Percentiles rank a stretch among this genome's conserved stretches.
These are phyloP conservation scores for Salvelinus sp. DNA, from an alignment of 2,113 vertebrate species.

Conservation along the genomic window DNA sequence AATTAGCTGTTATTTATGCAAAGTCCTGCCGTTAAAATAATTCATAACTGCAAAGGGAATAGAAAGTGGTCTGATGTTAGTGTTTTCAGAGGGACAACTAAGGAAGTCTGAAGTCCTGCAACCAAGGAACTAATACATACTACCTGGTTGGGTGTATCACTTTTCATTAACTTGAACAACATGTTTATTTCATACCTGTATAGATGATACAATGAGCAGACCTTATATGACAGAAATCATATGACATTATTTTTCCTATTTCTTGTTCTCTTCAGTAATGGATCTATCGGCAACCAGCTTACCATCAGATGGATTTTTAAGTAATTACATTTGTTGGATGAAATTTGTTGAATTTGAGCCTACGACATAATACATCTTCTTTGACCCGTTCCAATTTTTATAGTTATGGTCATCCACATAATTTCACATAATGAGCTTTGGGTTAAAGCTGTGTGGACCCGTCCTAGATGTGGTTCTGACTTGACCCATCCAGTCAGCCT, in stretches of 20 bases:
- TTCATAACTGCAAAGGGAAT: slow-evolving; percentile 59
- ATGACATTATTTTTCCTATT: neutral
- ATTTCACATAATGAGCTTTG: slow-evolving; percentile 44
- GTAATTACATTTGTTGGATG: neutral
- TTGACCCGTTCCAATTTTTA: slow-evolving; percentile 16
- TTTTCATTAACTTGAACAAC: neutral
- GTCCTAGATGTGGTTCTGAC: slow-evolving; percentile 63
- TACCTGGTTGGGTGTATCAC: neutral
- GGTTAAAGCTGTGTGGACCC: slow-evolving; percentile 49
- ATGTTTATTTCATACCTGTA: neutral
- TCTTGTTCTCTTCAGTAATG: neutral
- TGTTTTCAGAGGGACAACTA: slow-evolving; percentile 38
- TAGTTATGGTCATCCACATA: slow-evolving; percentile 13
- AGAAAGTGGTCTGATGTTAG: slow-evolving; percentile 49
- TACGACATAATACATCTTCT: neutral
- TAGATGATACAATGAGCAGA: neutral
- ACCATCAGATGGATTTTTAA: neutral
- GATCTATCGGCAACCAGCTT: neutral
- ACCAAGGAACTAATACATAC: neutral
- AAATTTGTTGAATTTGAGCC: slow-evolving; percentile 3
- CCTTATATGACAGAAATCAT: neutral
- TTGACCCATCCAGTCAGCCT: slow-evolving; percentile 54
- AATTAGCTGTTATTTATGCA: slow-evolving; percentile 74
- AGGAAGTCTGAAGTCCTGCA: slow-evolving; percentile 31
- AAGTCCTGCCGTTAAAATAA: slow-evolving; percentile 68